Conservation (phyloP, 2,113 vertebrate species). For the Gobius niger region DNA sequence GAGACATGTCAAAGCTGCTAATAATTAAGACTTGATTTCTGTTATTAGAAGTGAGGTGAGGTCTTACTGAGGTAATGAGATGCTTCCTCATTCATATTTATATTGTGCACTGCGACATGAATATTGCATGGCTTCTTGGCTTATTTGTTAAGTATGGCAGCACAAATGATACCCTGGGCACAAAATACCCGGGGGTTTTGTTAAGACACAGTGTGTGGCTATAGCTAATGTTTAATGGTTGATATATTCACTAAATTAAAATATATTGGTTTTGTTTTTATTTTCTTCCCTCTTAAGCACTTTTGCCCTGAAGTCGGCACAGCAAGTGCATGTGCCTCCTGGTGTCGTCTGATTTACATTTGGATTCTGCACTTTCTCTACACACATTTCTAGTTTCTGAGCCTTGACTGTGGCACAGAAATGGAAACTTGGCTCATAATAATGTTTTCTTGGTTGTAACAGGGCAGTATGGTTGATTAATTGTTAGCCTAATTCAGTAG, state of each 20-base stretch:
- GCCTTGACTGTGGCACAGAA: neutral
- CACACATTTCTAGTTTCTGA: neutral
- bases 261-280: neutral
- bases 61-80: constrained; percentile 10
- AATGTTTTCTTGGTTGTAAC: neutral
- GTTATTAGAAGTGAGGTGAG: constrained; percentile 2
- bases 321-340: neutral
- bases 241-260: neutral
- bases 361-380: neutral
- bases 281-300: neutral
- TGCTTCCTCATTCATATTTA: constrained; percentile 29
- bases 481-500: no score
- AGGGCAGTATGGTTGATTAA: neutral
- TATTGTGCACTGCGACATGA: constrained; percentile 1
- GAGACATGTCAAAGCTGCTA: neutral
- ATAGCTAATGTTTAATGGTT: neutral
- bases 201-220: neutral
- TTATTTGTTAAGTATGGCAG: constrained; percentile 1
- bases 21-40: constrained; percentile 5
- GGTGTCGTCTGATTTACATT: neutral
- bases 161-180: neutral
- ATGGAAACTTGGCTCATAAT: neutral
- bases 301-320: neutral
- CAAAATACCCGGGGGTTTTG: neutral
- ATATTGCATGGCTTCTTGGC: constrained; percentile 3